Evolutionary conservation across 2,113 vertebrate species (phyloP).

Genomic region (Pycnonotus jocosus): DNA sequence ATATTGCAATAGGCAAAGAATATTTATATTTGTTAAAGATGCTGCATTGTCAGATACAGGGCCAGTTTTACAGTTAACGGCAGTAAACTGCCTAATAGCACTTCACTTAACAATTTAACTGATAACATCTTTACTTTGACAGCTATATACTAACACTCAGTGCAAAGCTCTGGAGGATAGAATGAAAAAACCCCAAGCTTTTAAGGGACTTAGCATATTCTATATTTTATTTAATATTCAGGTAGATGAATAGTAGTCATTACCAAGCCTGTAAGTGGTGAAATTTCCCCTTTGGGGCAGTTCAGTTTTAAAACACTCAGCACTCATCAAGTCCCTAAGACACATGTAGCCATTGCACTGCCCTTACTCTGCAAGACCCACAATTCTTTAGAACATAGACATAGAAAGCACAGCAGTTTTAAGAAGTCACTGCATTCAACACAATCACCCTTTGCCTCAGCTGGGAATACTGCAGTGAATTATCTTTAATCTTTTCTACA

Average conservation of each 20-base stretch:
- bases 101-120: not conserved
- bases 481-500: not conserved
- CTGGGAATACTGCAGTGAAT: not conserved
- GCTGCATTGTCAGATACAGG: not conserved
- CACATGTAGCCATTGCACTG: not conserved
- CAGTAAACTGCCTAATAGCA: not conserved
- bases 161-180: not conserved
- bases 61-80: not conserved
- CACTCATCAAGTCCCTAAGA: not conserved
- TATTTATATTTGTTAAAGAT: not conserved
- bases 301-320: not conserved
- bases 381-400: not conserved
- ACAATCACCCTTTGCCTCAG: not conserved
- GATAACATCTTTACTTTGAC: not conserved
- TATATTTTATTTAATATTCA: not conserved
- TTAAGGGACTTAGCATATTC: not conserved
- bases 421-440: not conserved
- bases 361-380: not conserved
- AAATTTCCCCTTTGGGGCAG: not conserved
- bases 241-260: not conserved
- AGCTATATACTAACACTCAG: not conserved
- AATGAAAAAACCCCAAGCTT: not conserved
- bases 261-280: not conserved
- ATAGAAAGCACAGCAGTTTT: not conserved
- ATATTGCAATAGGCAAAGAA: not conserved